Evolutionary conservation across 2,888 invertebrate genomes (phyloP).

Genomic region (Chelonus formosanus): DNA sequence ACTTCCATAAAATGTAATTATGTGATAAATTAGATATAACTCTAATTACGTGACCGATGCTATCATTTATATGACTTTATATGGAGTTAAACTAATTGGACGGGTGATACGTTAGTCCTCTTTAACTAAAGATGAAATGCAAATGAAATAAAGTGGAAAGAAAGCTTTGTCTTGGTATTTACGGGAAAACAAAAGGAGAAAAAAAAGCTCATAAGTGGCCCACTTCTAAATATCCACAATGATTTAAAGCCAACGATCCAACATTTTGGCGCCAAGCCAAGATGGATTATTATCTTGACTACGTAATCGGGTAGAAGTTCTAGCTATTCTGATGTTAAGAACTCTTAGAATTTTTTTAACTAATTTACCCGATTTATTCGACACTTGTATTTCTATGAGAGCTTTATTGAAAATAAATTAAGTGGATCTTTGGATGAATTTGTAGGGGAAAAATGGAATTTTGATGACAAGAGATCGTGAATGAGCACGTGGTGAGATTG

Average conservation of each 20-base stretch:
- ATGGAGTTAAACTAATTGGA: slow-evolving; percentile 57
- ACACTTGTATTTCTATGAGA: no score
- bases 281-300: slow-evolving; percentile 32
- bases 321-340: neutral
- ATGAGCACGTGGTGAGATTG: slow-evolving; percentile 47
- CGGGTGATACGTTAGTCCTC: slow-evolving; percentile 41
- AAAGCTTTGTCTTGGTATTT: neutral
- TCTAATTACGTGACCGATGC: slow-evolving; percentile 50
- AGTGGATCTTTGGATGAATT: no score
- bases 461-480: slow-evolving; percentile 1
- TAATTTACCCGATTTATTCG: neutral
- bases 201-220: slow-evolving; percentile 17
- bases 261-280: slow-evolving; percentile 53
- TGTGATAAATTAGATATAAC: slow-evolving; percentile 52
- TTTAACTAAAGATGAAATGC: slow-evolving; percentile 10
- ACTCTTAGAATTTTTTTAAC: neutral
- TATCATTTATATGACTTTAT: slow-evolving; percentile 43
- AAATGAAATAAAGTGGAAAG: slow-evolving; percentile 9
- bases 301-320: slow-evolving; percentile 16
- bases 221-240: slow-evolving; percentile 20
- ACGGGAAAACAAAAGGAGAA: slow-evolving; percentile 2
- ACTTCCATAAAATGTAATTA: slow-evolving; percentile 24
- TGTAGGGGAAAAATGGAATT: neutral
- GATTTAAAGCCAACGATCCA: slow-evolving; percentile 43
- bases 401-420: no score